Evolutionary conservation across 2,888 invertebrate genomes (phyloP).

Genomic region (Quadriops clusia): DNA sequence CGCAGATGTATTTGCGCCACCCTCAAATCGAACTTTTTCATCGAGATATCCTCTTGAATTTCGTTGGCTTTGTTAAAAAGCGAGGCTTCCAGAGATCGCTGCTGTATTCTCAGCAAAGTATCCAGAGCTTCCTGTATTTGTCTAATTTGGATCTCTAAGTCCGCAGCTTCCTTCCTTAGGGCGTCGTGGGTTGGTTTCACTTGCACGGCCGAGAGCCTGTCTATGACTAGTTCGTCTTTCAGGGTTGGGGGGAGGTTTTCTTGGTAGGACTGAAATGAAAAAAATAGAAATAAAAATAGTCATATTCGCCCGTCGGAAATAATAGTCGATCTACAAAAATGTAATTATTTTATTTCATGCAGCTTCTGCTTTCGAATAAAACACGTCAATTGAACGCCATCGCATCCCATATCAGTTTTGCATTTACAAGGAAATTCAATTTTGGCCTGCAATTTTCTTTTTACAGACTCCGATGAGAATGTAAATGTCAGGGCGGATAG

Average conservation of each 20-base stretch:
- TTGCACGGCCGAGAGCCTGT: slow-evolving; percentile 60
- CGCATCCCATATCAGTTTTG: too few relatives aligned
- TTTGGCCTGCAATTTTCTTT: too few relatives aligned
- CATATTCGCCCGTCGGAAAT: too few relatives aligned
- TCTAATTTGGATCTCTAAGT: slow-evolving; percentile 76
- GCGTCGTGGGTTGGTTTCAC: slow-evolving; percentile 64
- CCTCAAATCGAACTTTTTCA: slow-evolving; percentile 86
- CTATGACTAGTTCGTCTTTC: slow-evolving; percentile 73
- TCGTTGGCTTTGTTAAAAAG: slow-evolving; percentile 90
- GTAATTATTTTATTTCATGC: too few relatives aligned
- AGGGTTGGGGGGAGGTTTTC: slow-evolving; percentile 62
- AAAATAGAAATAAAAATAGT: too few relatives aligned
- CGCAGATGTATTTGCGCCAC: slow-evolving; percentile 84
- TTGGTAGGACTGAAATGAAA: slow-evolving; percentile 33
- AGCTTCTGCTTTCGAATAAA: too few relatives aligned
- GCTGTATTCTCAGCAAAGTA: slow-evolving; percentile 68
- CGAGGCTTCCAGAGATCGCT: slow-evolving; percentile 63
- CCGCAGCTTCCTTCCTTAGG: slow-evolving; percentile 70
- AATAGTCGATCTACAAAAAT: too few relatives aligned
- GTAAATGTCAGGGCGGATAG: too few relatives aligned
- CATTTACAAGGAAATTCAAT: too few relatives aligned
- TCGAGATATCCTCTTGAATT: slow-evolving; percentile 87
- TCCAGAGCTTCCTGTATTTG: slow-evolving; percentile 81
- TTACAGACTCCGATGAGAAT: too few relatives aligned
- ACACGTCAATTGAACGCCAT: too few relatives aligned